phyloP scores from a whole-genome alignment of 2,113 vertebrate species.

The Gymnobelideus leadbeateri region DNA sequence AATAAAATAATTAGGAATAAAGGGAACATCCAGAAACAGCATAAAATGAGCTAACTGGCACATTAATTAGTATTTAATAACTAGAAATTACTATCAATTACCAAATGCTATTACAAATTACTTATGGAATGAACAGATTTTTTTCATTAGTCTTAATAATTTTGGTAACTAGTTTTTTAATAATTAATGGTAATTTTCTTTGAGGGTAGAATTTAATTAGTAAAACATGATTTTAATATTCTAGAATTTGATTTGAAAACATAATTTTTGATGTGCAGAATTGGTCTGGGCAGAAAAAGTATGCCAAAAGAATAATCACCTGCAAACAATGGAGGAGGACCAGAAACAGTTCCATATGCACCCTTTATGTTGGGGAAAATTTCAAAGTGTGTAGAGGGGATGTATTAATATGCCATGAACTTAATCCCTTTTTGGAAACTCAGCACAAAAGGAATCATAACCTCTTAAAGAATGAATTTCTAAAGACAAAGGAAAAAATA shows the following conservation, averaged over 20 bases:
- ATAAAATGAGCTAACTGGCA: slow-evolving; percentile 57
- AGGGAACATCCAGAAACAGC: slow-evolving; percentile 46
- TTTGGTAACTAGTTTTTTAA: slow-evolving; percentile 4
- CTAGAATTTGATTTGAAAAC: background rate
- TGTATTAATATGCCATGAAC: background rate
- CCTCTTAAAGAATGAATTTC: background rate
- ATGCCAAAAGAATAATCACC: background rate
- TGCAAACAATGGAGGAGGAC: background rate
- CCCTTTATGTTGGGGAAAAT: background rate
- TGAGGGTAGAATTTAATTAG: background rate
- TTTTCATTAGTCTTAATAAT: background rate
- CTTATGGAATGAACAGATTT: background rate
- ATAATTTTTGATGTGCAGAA: background rate
- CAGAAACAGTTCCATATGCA: background rate
- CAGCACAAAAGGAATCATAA: background rate
- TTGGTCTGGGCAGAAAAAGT: background rate
- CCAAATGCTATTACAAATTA: slow-evolving; percentile 46
- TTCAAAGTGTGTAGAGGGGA: background rate
- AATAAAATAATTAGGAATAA: slow-evolving; percentile 67
- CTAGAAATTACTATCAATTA: slow-evolving; percentile 48
- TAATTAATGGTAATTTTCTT: background rate
- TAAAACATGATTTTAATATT: background rate
- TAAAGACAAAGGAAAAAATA: background rate
- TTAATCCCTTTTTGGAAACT: background rate
- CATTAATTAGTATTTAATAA: slow-evolving; percentile 68